Evolutionary conservation across 2,797 vertebrate species (phyloP).

Genomic region (Peromyscus eremicus): DNA sequence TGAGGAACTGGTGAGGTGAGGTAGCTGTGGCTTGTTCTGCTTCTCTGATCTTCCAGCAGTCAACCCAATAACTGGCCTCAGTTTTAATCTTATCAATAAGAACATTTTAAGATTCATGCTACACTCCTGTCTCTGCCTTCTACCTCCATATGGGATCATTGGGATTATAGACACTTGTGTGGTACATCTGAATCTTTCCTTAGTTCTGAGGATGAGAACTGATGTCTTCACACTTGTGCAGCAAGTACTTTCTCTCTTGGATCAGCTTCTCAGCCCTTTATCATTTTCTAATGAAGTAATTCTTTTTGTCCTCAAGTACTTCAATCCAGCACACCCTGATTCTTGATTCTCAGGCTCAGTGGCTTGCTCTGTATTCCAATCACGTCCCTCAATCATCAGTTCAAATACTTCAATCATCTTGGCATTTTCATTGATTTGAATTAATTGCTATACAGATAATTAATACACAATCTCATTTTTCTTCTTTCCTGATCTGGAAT

Average conservation of each 20-base stretch:
- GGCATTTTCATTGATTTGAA: slow-evolving; percentile 64
- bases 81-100: no score
- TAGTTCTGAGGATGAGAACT: no score
- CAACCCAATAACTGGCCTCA: no score
- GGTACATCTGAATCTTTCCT: neutral
- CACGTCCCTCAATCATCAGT: neutral
- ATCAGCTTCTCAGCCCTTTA: neutral
- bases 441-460: slow-evolving; percentile 61
- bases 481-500: slow-evolving; percentile 23
- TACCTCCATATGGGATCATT: no score
- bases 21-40: no score
- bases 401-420: slow-evolving; percentile 63
- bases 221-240: no score
- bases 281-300: neutral
- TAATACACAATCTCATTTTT: slow-evolving; percentile 43
- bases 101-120: no score
- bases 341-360: neutral
- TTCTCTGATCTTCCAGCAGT: no score
- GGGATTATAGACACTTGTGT: neutral
- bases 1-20: no score
- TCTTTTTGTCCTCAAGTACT: neutral
- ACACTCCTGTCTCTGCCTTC: neutral
- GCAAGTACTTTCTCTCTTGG: neutral
- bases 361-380: neutral
- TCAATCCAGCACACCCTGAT: neutral